Conservation (phyloP, 2,797 vertebrate species). For the Trachurus trachurus region DNA sequence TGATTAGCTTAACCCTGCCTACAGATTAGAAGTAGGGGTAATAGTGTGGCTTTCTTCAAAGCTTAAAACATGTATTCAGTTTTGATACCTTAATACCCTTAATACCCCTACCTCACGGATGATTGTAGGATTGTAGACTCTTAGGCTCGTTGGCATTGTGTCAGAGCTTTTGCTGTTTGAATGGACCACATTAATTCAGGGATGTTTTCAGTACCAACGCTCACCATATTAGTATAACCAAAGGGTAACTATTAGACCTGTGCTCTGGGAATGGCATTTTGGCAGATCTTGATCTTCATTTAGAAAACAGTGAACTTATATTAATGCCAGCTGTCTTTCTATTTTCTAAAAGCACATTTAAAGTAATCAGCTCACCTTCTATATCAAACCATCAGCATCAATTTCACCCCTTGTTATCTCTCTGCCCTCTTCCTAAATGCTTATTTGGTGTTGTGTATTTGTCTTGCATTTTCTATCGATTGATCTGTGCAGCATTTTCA, state of each 20-base stretch:
- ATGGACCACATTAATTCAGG: not conserved
- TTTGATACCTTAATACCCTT: not conserved
- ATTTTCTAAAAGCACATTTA: not conserved
- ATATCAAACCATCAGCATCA: not conserved
- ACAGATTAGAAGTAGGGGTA: not conserved
- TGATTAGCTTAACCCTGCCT: not conserved
- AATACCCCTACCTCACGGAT: not conserved
- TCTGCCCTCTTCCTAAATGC: constrained; percentile 30
- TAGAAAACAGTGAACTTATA: not conserved
- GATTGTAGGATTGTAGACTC: not conserved
- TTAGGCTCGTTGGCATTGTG: not conserved
- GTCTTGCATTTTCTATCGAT: constrained; percentile 26
- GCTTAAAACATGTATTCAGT: not conserved
- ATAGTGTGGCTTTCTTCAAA: not conserved
- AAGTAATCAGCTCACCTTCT: not conserved
- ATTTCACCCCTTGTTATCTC: constrained; percentile 1
- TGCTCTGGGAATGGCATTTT: no score
- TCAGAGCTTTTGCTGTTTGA: not conserved
- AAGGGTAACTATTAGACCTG: not conserved
- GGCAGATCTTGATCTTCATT: not conserved
- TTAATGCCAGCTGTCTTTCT: not conserved
- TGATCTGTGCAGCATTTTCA: constrained; percentile 33
- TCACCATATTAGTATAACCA: not conserved
- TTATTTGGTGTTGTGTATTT: constrained; percentile 35
- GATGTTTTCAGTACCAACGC: not conserved